Conservation (phyloP, 2,888 invertebrate species). For the Thereva unica region DNA sequence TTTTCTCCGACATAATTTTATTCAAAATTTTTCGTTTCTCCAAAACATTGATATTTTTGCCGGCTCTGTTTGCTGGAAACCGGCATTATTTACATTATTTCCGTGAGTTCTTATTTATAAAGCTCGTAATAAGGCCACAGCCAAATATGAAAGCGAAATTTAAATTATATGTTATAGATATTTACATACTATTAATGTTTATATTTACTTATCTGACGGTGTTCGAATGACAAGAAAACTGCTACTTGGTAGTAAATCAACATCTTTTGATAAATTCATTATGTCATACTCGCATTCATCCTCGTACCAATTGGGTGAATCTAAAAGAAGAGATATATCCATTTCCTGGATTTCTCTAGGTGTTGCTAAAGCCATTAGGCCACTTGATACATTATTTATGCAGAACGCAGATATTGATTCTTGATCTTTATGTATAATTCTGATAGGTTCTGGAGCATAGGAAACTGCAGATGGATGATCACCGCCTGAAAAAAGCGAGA, state of each 20-base stretch:
- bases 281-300: slow-evolving; percentile 98
- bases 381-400: slow-evolving; percentile 85
- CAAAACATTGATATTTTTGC: too few relatives aligned
- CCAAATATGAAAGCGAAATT: too few relatives aligned
- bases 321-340: slow-evolving; percentile 89
- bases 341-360: slow-evolving; percentile 97
- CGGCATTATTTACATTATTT: too few relatives aligned
- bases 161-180: too few relatives aligned
- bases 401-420: slow-evolving; percentile 98
- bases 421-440: slow-evolving; percentile 98
- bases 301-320: slow-evolving; percentile 91
- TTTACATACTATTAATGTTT: slow-evolving; percentile 44
- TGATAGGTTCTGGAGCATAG: slow-evolving; percentile 74
- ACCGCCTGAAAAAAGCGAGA: slow-evolving; percentile 32
- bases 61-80: too few relatives aligned
- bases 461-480: slow-evolving; percentile 37
- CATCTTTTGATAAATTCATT: slow-evolving; percentile 76
- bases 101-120: too few relatives aligned
- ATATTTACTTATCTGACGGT: slow-evolving; percentile 61
- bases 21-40: too few relatives aligned
- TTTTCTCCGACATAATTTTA: too few relatives aligned
- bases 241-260: slow-evolving; percentile 73
- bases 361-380: slow-evolving; percentile 88
- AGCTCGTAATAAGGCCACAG: too few relatives aligned
- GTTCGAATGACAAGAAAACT: slow-evolving; percentile 92